Conservation (phyloP, 2,888 invertebrate genomes). For the Eristalis intricaria region DNA sequence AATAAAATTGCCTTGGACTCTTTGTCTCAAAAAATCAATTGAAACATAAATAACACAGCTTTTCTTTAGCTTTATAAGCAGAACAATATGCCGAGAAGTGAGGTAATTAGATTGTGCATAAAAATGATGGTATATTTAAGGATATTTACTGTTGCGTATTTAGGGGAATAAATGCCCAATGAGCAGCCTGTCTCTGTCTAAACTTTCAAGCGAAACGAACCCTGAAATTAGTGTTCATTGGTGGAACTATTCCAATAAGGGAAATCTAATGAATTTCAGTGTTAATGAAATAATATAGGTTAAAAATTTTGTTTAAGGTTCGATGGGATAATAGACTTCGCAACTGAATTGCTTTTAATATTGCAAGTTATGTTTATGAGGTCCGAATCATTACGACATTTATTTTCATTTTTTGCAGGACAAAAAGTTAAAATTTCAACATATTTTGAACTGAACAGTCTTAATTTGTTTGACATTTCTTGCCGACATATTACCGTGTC, state of each 20-base stretch:
- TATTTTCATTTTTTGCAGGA: no score
- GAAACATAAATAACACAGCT: neutral
- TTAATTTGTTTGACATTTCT: no score
- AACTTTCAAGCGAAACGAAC: neutral
- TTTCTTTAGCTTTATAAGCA: neutral
- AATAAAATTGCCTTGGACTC: neutral
- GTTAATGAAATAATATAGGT: no score
- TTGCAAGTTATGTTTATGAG: no score
- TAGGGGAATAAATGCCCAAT: neutral
- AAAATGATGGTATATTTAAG: neutral
- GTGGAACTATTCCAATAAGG: neutral
- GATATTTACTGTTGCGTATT: slow-evolving; percentile 28
- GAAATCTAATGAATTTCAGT: neutral
- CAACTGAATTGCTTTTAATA: no score
- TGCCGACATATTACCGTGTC: no score
- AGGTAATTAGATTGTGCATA: neutral
- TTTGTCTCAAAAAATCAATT: neutral
- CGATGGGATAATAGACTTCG: no score
- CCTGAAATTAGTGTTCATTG: neutral
- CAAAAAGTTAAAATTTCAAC: no score
- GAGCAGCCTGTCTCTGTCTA: slow-evolving; percentile 13
- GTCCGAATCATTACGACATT: no score
- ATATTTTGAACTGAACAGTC: no score
- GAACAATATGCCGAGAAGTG: neutral
- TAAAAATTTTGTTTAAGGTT: no score